phyloP scores from a whole-genome alignment of 2,888 invertebrate species.

The Lymantria monacha region DNA sequence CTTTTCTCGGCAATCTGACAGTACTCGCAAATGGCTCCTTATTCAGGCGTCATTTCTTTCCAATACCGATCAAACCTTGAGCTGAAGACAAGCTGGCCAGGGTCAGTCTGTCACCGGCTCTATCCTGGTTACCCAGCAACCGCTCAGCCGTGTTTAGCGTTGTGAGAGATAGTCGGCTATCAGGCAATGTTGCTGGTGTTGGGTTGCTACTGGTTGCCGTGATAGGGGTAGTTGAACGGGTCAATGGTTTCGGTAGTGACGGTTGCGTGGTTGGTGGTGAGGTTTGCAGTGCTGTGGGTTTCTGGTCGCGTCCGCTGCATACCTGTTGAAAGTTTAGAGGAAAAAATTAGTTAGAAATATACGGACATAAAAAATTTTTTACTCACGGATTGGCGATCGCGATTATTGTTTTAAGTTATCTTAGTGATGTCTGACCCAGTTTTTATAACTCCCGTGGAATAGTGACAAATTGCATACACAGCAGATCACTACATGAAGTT shows the following conservation, averaged over 20 bases:
- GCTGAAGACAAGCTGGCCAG: constrained; percentile 63
- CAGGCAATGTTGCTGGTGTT: constrained; percentile 23
- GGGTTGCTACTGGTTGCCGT: constrained; percentile 33
- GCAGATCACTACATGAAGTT: too few relatives aligned
- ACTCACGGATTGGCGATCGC: too few relatives aligned
- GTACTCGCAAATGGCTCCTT: constrained; percentile 45
- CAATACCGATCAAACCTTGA: constrained; percentile 68
- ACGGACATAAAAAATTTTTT: background rate
- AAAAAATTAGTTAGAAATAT: background rate
- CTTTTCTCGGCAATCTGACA: constrained; percentile 57
- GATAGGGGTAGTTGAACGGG: constrained; percentile 61
- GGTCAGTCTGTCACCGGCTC: constrained; percentile 57
- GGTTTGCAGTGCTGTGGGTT: constrained; percentile 61
- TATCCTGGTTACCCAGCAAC: constrained; percentile 47
- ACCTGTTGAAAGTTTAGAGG: constrained; percentile 46
- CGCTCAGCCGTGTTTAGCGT: constrained; percentile 57
- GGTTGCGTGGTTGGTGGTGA: constrained; percentile 62
- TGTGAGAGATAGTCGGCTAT: constrained; percentile 53
- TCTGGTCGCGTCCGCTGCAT: constrained; percentile 76
- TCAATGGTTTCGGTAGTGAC: constrained; percentile 50
- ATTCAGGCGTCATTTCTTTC: constrained; percentile 78
- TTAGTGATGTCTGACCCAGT: too few relatives aligned
- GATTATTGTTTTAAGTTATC: too few relatives aligned
- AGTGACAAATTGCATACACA: too few relatives aligned
- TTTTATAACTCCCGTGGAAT: too few relatives aligned